These are phyloP conservation scores for Barypeithes pellucidus DNA, from an alignment of 2,888 invertebrate species.

Conservation along the genomic window DNA sequence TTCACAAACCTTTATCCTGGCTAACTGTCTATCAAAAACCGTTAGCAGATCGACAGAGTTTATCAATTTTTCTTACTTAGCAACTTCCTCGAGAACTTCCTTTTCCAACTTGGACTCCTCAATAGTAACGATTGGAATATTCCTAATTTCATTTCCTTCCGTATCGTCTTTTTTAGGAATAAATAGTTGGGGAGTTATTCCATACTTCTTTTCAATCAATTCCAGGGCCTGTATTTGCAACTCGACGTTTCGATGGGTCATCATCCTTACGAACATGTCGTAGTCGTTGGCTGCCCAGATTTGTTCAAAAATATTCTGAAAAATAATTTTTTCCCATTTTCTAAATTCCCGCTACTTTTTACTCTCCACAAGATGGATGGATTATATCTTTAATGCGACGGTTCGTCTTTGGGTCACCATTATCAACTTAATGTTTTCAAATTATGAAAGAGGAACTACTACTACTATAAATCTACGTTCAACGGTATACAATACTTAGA, in stretches of 20 bases:
- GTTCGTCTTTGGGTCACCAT: no score
- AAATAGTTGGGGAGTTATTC: slow-evolving; percentile 78
- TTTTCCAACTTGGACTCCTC: slow-evolving; percentile 64
- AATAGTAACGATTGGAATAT: slow-evolving; percentile 68
- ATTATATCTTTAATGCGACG: no score
- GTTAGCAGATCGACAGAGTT: no score
- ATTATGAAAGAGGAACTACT: not conserved
- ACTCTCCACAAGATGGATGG: no score
- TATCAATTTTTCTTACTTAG: slow-evolving; percentile 63
- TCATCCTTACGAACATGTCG: slow-evolving; percentile 91
- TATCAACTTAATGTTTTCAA: no score
- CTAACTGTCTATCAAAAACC: no score
- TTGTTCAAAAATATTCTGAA: slow-evolving; percentile 78
- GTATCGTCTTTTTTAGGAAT: slow-evolving; percentile 69
- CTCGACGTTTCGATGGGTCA: slow-evolving; percentile 94
- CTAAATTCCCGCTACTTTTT: no score
- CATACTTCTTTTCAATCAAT: slow-evolving; percentile 85
- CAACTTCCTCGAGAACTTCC: slow-evolving; percentile 70
- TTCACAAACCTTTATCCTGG: no score
- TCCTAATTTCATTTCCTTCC: slow-evolving; percentile 55
- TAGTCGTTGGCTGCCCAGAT: slow-evolving; percentile 96
- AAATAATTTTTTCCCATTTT: no score
- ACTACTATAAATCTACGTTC: no score
- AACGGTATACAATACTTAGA: no score
- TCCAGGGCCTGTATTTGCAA: slow-evolving; percentile 91